Evolutionary conservation across 2,797 vertebrate species (phyloP), one percentile per base, ranked within the genome.

Genomic region (Xiphophorus birchmanni): DNA sequence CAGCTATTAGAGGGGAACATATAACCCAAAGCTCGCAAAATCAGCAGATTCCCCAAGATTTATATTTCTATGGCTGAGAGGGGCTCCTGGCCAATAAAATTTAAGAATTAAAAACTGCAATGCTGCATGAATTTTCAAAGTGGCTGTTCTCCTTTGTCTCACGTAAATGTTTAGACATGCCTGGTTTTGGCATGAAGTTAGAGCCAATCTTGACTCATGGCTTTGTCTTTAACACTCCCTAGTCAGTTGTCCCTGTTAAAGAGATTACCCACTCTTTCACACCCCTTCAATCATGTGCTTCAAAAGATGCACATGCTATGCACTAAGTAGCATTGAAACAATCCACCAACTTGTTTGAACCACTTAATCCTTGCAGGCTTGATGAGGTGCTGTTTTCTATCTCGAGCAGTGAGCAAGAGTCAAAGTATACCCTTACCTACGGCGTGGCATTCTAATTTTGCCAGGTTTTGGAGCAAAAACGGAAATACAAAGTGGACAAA

Each of bases 31-130:
- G 77, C 77, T 73, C 2, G 58, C 88, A 26, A 7, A 82, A 88
- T 93, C 92, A 91, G 92, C 88, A 90, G 12, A 86, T 76, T 45
- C 69, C 37, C 79, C 76, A 75, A 72, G 75, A 90, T 85, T 88
- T 83, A 82, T 90, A 74, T 86, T 78, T 84, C 74, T 44, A 58
- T 63, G 5, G 35, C 71, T 4, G 50, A 72, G 72, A 75, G 74
- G 48, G 17, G 69, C 37, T 69, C 1, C 1, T 76, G 40, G 60
- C 60, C 48, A 50, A 58, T 78, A 74, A 90, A 89, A 74, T 81
- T 85, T 63, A 23, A 58, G 40, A 80, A 29, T 73, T 47, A 29
- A 78, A 87, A 78, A 79, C 40, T 82, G 69, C 69, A 45, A 32
- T 44, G 60, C 42, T 37, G 10, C 3, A 42, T 74, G 35, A 54